These are phyloP conservation scores for Dromas ardeola DNA, from an alignment of 2,113 vertebrate genomes.

Conservation along the genomic window DNA sequence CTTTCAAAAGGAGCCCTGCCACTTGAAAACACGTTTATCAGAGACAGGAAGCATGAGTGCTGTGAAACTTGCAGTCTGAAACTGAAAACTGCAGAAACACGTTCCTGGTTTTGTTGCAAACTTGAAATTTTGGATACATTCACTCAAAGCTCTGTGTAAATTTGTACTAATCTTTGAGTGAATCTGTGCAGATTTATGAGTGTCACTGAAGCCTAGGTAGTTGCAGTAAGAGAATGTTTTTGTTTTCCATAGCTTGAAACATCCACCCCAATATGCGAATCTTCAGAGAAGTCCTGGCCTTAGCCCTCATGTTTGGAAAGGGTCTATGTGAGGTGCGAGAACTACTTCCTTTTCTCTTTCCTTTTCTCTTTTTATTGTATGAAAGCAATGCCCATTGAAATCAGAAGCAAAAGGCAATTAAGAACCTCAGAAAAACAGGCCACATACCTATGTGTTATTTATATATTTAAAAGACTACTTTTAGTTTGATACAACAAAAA, in stretches of 20 bases:
- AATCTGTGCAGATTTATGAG: neutral
- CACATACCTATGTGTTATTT: neutral
- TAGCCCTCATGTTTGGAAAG: neutral
- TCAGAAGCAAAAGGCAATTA: neutral
- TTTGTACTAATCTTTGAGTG: neutral
- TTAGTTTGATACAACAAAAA: neutral
- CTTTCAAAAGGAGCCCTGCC: conserved; percentile 28
- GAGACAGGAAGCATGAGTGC: neutral
- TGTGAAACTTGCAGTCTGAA: neutral
- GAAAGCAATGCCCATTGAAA: neutral
- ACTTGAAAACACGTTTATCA: conserved; percentile 2
- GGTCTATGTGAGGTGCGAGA: neutral
- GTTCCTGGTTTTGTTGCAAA: neutral
- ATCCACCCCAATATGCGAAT: fast-evolving
- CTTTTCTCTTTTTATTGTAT: neutral
- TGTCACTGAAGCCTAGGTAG: neutral
- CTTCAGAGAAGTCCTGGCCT: neutral
- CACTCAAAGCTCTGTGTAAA: neutral
- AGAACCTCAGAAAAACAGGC: neutral
- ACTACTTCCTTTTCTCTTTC: neutral
- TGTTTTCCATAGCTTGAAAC: neutral
- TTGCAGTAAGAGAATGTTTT: neutral
- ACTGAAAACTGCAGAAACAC: neutral
- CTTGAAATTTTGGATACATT: neutral
- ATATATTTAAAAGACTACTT: neutral